Conservation (phyloP, 1,140 invertebrate species). For the Galleria mellonella region DNA sequence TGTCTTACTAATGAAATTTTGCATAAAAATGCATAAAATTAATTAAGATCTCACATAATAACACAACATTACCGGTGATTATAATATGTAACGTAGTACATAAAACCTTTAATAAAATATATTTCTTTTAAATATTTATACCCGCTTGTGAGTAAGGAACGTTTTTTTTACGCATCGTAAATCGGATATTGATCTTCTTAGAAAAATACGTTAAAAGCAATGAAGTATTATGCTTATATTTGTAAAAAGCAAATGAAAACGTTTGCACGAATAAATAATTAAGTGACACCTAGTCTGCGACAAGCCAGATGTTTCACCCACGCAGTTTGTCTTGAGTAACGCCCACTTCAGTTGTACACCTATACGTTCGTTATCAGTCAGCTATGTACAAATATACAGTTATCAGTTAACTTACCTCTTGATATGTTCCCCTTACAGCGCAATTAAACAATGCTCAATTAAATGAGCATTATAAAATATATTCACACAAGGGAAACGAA, state of each 20-base stretch:
- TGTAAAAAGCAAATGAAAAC: neutral
- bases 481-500: too few relatives aligned
- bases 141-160: too few relatives aligned
- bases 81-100: too few relatives aligned
- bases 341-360: constrained; percentile 34
- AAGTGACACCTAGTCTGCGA: constrained; percentile 35
- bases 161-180: too few relatives aligned
- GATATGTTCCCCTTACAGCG: constrained; percentile 26
- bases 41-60: too few relatives aligned
- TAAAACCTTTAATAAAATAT: too few relatives aligned
- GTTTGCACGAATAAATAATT: constrained; percentile 17
- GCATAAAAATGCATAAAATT: too few relatives aligned
- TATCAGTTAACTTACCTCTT: constrained; percentile 42
- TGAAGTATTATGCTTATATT: too few relatives aligned
- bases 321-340: constrained; percentile 55
- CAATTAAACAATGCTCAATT: constrained; percentile 5
- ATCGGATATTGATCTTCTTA: too few relatives aligned
- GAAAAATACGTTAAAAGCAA: too few relatives aligned
- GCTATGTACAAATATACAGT: constrained; percentile 25
- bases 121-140: too few relatives aligned
- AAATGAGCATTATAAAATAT: neutral
- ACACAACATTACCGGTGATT: too few relatives aligned
- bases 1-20: constrained; percentile 8
- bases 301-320: constrained; percentile 40
- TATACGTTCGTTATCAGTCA: constrained; percentile 23